Evolutionary conservation across 2,888 invertebrate genomes (phyloP).

Genomic region (Aproaerema taeniolella): DNA sequence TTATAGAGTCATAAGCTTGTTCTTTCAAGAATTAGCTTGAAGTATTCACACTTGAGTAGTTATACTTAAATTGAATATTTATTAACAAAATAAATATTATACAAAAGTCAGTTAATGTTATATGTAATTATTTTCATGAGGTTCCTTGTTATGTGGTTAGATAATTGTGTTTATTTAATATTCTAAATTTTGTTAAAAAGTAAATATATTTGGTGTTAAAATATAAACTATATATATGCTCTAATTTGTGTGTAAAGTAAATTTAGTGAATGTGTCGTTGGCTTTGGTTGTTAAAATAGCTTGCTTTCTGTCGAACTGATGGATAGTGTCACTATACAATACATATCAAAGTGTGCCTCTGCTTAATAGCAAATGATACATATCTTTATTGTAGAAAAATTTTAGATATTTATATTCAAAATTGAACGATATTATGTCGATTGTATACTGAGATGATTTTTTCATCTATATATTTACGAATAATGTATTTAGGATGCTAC

Average conservation of each 20-base stretch:
- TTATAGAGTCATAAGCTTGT: slow-evolving; percentile 10
- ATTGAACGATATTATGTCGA: slow-evolving; percentile 45
- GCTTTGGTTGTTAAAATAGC: slow-evolving; percentile 65
- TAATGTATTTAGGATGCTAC: slow-evolving; percentile 64
- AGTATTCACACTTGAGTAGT: slow-evolving; percentile 9
- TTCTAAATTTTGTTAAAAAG: slow-evolving; percentile 8
- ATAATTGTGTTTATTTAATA: slow-evolving; percentile 27
- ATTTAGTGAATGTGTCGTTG: slow-evolving; percentile 25
- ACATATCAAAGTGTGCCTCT: slow-evolving; percentile 77
- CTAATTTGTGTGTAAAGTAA: slow-evolving; percentile 33
- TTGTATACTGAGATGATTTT: slow-evolving; percentile 64
- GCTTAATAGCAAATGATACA: slow-evolving; percentile 69
- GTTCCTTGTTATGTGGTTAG: slow-evolving; percentile 56
- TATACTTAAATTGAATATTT: slow-evolving; percentile 10
- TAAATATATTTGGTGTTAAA: slow-evolving; percentile 30
- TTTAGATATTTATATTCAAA: slow-evolving; percentile 64
- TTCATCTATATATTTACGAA: slow-evolving; percentile 62
- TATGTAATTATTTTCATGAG: slow-evolving; percentile 42
- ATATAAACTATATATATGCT: slow-evolving; percentile 26
- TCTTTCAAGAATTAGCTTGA: slow-evolving; percentile 6
- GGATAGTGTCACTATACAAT: slow-evolving; percentile 59
- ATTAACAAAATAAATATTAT: slow-evolving; percentile 9
- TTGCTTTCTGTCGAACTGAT: slow-evolving; percentile 51
- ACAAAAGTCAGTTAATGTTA: slow-evolving; percentile 13
- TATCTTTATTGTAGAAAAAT: slow-evolving; percentile 67